Percentiles rank a stretch among this genome's conserved stretches.
Conservation (phyloP, 2,888 invertebrate species). For the Hirtodrosophila trivittata region DNA sequence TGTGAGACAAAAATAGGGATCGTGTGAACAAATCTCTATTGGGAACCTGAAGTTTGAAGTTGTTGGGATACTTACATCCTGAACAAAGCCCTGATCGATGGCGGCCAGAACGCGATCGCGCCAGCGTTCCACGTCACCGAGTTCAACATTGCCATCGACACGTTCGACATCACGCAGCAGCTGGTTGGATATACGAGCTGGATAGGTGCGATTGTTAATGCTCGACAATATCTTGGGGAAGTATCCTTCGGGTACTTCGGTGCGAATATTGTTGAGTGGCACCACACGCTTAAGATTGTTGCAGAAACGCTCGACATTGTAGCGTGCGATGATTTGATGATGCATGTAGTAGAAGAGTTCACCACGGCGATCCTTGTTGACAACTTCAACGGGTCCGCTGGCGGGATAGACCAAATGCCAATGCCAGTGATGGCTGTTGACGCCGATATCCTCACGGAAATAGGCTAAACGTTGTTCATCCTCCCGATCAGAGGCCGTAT, state of each 20-base stretch:
- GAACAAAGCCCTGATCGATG: slow-evolving; percentile 88
- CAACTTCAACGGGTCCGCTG: slow-evolving; percentile 86
- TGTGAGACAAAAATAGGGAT: slow-evolving; percentile 21
- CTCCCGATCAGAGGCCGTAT: slow-evolving; percentile 89
- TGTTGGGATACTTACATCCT: slow-evolving; percentile 84
- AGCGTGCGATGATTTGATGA: slow-evolving; percentile 86
- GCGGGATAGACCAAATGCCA: slow-evolving; percentile 95
- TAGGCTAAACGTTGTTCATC: slow-evolving; percentile 92
- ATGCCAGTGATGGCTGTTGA: slow-evolving; percentile 96
- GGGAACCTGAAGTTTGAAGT: fast-evolving
- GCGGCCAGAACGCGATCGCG: slow-evolving; percentile 89
- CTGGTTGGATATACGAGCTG: slow-evolving; percentile 87
- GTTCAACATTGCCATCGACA: slow-evolving; percentile 85
- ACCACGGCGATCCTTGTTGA: slow-evolving; percentile 89
- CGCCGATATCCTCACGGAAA: slow-evolving; percentile 93
- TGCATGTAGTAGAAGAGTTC: slow-evolving; percentile 91
- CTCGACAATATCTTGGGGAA: slow-evolving; percentile 91
- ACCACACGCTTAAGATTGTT: slow-evolving; percentile 88
- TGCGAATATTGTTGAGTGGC: slow-evolving; percentile 88
- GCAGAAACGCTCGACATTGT: slow-evolving; percentile 90
- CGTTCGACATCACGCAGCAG: slow-evolving; percentile 87
- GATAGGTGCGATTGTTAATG: slow-evolving; percentile 88
- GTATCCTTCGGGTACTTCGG: slow-evolving; percentile 90
- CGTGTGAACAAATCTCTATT: background rate
- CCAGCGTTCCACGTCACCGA: slow-evolving; percentile 89